phyloP scores from a whole-genome alignment of 1,140 invertebrate genomes.

The Anastatus disparis region DNA sequence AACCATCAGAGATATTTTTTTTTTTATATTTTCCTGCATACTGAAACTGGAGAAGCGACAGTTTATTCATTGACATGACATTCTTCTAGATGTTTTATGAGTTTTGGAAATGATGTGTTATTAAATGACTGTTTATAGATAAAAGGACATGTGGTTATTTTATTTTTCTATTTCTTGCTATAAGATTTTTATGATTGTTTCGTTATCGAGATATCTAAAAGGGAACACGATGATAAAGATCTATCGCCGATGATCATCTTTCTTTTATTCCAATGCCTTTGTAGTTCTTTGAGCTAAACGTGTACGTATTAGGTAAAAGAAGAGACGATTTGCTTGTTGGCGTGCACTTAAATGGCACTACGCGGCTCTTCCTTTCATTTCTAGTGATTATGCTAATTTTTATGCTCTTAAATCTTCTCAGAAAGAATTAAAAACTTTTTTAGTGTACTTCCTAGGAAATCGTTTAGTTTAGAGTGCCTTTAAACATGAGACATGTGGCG shows the following conservation, averaged over 20 bases:
- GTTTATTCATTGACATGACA: conserved; percentile 49
- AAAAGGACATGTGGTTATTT: conserved; percentile 32
- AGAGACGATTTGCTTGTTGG: background rate
- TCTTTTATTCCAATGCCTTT: background rate
- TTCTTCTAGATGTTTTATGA: conserved; percentile 45
- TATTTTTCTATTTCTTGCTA: background rate
- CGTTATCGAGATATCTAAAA: background rate
- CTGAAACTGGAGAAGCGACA: conserved; percentile 27
- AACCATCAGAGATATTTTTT: conserved; percentile 40
- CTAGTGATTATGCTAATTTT: conserved; percentile 37
- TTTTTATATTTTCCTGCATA: conserved; percentile 13
- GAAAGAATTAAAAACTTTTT: conserved; percentile 40
- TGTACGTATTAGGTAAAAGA: background rate
- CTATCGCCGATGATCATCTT: background rate
- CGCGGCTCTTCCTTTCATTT: background rate
- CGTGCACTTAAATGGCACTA: conserved; percentile 14
- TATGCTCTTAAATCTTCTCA: conserved; percentile 37
- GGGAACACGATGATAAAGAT: background rate
- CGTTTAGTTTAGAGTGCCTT: conserved; percentile 12
- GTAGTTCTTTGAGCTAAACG: background rate
- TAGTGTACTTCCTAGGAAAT: conserved; percentile 39
- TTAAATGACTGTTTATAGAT: conserved; percentile 28
- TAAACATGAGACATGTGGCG: conserved; percentile 20
- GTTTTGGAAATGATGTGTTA: conserved; percentile 33
- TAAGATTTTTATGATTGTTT: too few relatives aligned